Conservation (phyloP, 2,113 vertebrate genomes). For the Lipophrys pholis region DNA sequence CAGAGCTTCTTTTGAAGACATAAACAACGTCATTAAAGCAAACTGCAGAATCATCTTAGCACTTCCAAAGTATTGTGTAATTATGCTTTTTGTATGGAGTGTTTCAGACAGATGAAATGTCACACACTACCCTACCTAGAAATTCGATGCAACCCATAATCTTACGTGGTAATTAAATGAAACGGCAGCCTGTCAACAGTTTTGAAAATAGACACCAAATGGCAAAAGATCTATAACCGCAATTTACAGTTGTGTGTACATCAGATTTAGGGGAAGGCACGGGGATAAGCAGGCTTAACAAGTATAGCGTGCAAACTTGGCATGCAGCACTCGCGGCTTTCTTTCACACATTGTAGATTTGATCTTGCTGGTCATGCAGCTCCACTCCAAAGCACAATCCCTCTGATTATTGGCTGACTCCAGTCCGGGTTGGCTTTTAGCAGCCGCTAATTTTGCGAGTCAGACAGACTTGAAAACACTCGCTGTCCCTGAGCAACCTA, state of each 20-base stretch:
- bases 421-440: not conserved
- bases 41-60: not conserved
- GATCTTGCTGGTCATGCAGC: slow-evolving; percentile 14
- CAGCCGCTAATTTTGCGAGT: slow-evolving; percentile 21
- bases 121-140: not conserved
- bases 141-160: not conserved
- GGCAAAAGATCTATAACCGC: slow-evolving; percentile 1
- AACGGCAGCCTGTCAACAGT: not conserved
- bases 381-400: slow-evolving; percentile 25
- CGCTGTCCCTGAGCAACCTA: not conserved
- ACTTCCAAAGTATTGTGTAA: not conserved
- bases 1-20: slow-evolving; percentile 3
- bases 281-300: not conserved
- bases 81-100: not conserved
- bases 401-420: slow-evolving; percentile 27
- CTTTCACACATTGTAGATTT: slow-evolving; percentile 26
- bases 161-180: not conserved
- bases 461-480: not conserved
- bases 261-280: slow-evolving; percentile 10
- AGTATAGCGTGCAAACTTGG: not conserved
- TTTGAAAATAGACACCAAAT: not conserved
- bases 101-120: too few species aligned
- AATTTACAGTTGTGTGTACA: slow-evolving; percentile 3
- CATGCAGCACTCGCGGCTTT: slow-evolving; percentile 19
- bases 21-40: not conserved